Percentiles rank a stretch among this genome's conserved stretches.
phyloP scores from a whole-genome alignment of 2,113 vertebrate genomes.

The Struthidea cinerea region DNA sequence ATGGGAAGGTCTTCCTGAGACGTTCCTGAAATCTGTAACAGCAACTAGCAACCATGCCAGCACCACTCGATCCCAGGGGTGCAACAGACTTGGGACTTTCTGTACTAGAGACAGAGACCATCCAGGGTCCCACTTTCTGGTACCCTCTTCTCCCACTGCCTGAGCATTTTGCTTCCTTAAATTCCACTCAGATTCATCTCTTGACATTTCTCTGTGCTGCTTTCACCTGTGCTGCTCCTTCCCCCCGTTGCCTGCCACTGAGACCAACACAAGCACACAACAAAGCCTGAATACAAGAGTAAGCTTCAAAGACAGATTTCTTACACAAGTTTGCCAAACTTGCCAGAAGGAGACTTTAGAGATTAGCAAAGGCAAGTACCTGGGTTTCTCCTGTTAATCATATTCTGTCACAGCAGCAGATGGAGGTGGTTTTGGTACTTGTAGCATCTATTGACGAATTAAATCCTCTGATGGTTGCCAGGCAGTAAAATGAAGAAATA shows the following conservation, averaged over 20 bases:
- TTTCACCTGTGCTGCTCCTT: not conserved
- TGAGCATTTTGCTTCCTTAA: not conserved
- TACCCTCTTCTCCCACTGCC: not conserved
- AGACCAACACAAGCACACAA: not conserved
- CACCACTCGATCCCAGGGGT: not conserved
- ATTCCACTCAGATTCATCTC: not conserved
- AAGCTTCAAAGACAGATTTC: not conserved
- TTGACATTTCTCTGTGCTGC: not conserved
- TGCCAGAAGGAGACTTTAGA: not conserved
- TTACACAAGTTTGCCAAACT: not conserved
- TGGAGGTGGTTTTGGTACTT: not conserved
- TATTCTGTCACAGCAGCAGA: not conserved
- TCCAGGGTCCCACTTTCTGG: not conserved
- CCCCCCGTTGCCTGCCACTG: fast-evolving
- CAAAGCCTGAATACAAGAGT: not conserved
- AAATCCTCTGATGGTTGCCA: not conserved
- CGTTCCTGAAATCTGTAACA: not conserved
- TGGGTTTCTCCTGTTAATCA: not conserved
- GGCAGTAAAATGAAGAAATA: not conserved
- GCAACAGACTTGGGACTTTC: not conserved
- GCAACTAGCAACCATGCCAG: not conserved
- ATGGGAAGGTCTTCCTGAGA: not conserved
- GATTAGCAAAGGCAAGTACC: not conserved
- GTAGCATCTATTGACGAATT: not conserved
- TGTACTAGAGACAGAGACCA: not conserved